A percentile compares a stretch with the other conserved stretches of the same genome.
Evolutionary conservation across 2,113 vertebrate species (phyloP).

Genomic region (Heterocephalus glaber): DNA sequence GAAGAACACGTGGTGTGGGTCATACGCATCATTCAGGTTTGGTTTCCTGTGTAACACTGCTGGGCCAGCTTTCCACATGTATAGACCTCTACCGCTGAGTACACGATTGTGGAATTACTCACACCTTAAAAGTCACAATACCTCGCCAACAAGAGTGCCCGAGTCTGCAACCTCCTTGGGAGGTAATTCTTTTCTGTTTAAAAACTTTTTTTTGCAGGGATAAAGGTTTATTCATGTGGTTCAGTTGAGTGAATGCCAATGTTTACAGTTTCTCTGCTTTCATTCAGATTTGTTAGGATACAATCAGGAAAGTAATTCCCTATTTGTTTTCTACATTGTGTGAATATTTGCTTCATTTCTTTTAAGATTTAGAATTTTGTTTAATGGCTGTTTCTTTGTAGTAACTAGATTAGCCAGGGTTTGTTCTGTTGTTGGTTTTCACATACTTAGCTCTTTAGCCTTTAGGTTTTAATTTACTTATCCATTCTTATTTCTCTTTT

Average conservation of each 20-base stretch:
- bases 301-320: neutral
- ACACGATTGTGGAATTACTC: neutral
- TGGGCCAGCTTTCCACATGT: neutral
- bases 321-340: neutral
- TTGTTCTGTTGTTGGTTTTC: neutral
- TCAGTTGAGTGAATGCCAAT: neutral
- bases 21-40: neutral
- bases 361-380: neutral
- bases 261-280: conserved; percentile 19
- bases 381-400: neutral
- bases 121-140: neutral
- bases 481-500: neutral
- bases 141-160: neutral
- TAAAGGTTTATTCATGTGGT: neutral
- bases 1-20: neutral
- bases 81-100: neutral
- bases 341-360: neutral
- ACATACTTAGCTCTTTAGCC: neutral
- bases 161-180: neutral
- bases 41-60: neutral
- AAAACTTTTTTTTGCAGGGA: neutral
- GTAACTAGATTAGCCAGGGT: neutral
- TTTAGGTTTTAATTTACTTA: neutral
- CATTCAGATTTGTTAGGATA: conserved; percentile 7
- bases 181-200: neutral